Evolutionary conservation across 2,113 vertebrate genomes (phyloP).

Genomic region (Eulemur macaco): DNA sequence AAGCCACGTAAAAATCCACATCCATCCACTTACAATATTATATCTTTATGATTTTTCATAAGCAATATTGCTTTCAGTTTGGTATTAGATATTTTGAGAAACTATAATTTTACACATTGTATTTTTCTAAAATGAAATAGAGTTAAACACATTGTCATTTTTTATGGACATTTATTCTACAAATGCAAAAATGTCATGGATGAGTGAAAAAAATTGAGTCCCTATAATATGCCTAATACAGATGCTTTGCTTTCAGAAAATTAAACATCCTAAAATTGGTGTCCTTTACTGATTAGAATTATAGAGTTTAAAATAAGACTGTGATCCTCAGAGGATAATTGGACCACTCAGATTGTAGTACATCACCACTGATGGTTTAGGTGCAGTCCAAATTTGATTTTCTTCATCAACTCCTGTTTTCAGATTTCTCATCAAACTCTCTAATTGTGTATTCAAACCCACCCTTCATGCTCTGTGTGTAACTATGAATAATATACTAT

Average conservation of each 20-base stretch:
- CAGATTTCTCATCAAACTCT: background rate
- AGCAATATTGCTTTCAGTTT: background rate
- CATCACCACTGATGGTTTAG: background rate
- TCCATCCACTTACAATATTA: background rate
- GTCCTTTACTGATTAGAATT: background rate
- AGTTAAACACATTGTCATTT: background rate
- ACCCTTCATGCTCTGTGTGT: background rate
- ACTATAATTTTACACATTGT: background rate
- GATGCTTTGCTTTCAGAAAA: background rate
- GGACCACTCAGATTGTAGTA: background rate
- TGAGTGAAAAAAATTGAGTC: background rate
- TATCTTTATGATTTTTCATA: constrained; percentile 43
- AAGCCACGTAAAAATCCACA: constrained; percentile 26
- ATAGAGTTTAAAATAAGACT: background rate
- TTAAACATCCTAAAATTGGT: background rate
- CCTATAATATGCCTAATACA: background rate
- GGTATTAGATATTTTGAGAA: constrained; percentile 7
- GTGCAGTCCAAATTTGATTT: background rate
- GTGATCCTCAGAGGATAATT: background rate
- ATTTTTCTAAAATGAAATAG: constrained; percentile 34
- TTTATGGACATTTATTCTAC: background rate
- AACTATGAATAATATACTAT: background rate
- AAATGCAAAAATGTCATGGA: background rate
- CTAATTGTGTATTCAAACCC: background rate
- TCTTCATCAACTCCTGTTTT: background rate